These are phyloP conservation scores for Andrena haemorrhoa DNA, from an alignment of 2,888 invertebrate species.

Conservation along the genomic window DNA sequence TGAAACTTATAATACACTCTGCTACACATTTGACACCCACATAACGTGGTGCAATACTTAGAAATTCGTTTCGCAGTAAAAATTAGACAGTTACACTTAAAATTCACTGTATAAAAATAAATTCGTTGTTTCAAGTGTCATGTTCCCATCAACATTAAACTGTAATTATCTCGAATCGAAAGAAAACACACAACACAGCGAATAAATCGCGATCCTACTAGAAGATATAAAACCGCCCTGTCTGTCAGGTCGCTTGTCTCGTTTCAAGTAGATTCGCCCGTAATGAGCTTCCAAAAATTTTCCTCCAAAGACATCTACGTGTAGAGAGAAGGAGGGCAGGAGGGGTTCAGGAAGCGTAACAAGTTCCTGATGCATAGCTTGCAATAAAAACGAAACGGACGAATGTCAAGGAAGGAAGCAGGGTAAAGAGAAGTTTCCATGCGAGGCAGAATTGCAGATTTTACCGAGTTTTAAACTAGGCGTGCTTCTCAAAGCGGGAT, in stretches of 20 bases:
- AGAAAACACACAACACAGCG: background rate
- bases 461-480: slow-evolving; percentile 81
- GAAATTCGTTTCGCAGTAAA: too few species aligned
- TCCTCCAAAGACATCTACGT: background rate
- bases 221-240: too few species aligned
- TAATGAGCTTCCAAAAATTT: slow-evolving; percentile 14
- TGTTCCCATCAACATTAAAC: too few species aligned
- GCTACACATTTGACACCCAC: too few species aligned
- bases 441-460: slow-evolving; percentile 76
- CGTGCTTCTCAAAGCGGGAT: slow-evolving; percentile 76
- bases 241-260: too few species aligned
- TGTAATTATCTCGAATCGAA: too few species aligned
- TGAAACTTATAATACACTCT: too few species aligned
- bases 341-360: background rate
- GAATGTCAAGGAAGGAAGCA: slow-evolving; percentile 45
- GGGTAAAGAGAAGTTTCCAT: slow-evolving; percentile 65
- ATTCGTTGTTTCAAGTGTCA: too few species aligned
- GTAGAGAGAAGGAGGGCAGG: too few species aligned
- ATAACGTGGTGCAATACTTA: too few species aligned
- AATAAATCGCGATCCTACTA: background rate
- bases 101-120: too few species aligned
- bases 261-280: background rate
- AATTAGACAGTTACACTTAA: too few species aligned
- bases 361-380: slow-evolving; percentile 14
- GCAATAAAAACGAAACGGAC: slow-evolving; percentile 60